Evolutionary conservation across 2,888 invertebrate species (phyloP).

Genomic region (Philonicus albiceps): DNA sequence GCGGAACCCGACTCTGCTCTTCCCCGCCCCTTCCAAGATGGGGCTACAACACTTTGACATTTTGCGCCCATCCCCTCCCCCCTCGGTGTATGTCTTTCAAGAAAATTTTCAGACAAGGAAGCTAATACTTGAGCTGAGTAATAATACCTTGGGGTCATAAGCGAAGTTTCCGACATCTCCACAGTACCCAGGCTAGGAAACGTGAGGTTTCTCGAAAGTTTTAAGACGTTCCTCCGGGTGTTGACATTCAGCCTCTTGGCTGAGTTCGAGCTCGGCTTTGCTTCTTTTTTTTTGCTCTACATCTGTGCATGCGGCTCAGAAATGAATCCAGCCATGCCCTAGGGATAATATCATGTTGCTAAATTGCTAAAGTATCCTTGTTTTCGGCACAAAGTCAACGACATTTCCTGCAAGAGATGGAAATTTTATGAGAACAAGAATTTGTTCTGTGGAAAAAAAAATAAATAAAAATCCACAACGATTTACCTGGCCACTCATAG

Average conservation of each 20-base stretch:
- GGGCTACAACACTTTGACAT: conserved; percentile 5
- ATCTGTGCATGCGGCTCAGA: neutral
- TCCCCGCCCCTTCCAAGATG: neutral
- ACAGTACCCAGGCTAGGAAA: neutral
- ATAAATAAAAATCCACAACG: neutral
- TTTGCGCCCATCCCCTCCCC: neutral
- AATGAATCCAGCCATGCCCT: neutral
- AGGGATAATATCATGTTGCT: conserved; percentile 16
- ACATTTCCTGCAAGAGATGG: conserved; percentile 24
- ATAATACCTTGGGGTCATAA: conserved; percentile 33
- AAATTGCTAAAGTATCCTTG: conserved; percentile 17
- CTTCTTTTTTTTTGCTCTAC: neutral
- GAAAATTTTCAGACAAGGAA: conserved; percentile 30
- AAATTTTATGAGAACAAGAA: conserved; percentile 20
- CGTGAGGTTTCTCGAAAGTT: conserved; percentile 18
- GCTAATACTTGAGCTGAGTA: conserved; percentile 33
- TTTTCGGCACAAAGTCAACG: conserved; percentile 26
- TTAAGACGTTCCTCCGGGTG: conserved; percentile 31
- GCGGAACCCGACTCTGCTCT: neutral
- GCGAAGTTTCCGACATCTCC: conserved; percentile 10
- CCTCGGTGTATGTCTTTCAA: neutral
- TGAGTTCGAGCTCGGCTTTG: neutral
- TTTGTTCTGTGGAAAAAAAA: neutral
- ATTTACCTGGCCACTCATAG: neutral
- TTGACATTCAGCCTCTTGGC: conserved; percentile 25